phyloP scores from a whole-genome alignment of 2,797 vertebrate genomes.

The Denticeps clupeoides region DNA sequence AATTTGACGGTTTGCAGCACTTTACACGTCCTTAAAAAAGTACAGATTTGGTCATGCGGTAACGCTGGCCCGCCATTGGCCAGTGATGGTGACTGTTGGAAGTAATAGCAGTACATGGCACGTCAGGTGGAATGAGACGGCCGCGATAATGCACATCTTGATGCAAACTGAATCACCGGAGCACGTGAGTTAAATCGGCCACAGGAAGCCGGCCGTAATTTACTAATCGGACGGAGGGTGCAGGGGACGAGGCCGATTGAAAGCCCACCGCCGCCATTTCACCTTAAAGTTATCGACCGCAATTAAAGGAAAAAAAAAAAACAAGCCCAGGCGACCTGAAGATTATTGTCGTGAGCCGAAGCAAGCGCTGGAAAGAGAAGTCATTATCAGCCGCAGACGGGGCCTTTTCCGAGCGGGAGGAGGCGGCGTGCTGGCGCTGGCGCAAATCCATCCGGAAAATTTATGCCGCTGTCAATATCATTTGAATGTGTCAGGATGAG shows the following conservation, averaged over 20 bases:
- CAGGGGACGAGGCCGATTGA: neutral
- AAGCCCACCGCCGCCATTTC: neutral
- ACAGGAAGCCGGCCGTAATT: too few relatives aligned
- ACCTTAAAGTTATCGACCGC: conserved; percentile 10
- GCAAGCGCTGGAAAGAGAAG: conserved; percentile 50
- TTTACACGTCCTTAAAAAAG: too few relatives aligned
- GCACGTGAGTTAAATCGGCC: too few relatives aligned
- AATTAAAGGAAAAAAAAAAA: conserved; percentile 29
- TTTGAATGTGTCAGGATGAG: conserved; percentile 41
- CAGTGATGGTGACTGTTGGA: too few relatives aligned
- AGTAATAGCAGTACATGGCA: too few relatives aligned
- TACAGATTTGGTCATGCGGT: too few relatives aligned
- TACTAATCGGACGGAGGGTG: neutral
- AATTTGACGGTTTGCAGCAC: neutral
- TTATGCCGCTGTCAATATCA: conserved; percentile 59
- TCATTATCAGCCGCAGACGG: conserved; percentile 57
- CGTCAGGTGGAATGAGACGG: too few relatives aligned
- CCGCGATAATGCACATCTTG: too few relatives aligned
- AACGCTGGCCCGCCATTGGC: too few relatives aligned
- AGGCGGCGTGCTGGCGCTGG: conserved; percentile 31
- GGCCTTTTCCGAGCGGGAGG: conserved; percentile 8
- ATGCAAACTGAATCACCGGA: too few relatives aligned
- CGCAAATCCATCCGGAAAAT: conserved; percentile 53
- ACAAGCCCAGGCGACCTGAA: conserved; percentile 30
- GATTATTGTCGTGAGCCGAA: conserved; percentile 48